Evolutionary conservation across 2,888 invertebrate genomes (phyloP).

Genomic region (Fragum fragum): DNA sequence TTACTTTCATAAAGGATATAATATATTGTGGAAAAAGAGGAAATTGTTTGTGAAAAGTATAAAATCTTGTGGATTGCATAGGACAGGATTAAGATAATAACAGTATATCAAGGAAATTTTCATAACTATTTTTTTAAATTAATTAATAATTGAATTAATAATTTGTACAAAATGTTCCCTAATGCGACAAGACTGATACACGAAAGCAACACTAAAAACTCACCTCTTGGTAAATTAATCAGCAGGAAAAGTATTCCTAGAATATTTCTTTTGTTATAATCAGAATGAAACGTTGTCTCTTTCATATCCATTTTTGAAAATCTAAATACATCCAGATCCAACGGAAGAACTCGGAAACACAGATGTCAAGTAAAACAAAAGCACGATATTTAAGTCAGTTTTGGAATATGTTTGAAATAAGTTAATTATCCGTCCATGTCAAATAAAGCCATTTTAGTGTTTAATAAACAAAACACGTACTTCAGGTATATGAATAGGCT

Average conservation of each 20-base stretch:
- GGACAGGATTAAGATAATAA: too few relatives aligned
- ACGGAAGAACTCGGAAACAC: not conserved
- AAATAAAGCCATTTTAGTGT: slow-evolving; percentile 11
- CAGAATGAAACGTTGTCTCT: not conserved
- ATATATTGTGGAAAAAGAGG: too few relatives aligned
- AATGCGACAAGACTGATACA: too few relatives aligned
- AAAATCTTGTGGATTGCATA: too few relatives aligned
- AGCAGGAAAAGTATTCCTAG: slow-evolving; percentile 6
- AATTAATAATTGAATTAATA: too few relatives aligned
- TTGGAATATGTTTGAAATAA: not conserved
- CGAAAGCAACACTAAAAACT: not conserved
- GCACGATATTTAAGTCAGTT: slow-evolving; percentile 3
- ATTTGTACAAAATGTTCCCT: too few relatives aligned
- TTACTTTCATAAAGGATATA: too few relatives aligned
- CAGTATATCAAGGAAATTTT: too few relatives aligned
- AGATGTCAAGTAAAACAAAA: not conserved
- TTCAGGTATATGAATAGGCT: not conserved
- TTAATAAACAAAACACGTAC: slow-evolving; percentile 11
- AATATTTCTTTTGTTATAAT: not conserved
- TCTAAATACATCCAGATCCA: not conserved
- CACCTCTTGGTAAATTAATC: slow-evolving; percentile 13
- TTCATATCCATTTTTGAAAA: slow-evolving; percentile 16
- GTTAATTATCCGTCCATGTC: slow-evolving; percentile 9
- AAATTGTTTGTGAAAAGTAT: too few relatives aligned
- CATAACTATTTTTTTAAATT: too few relatives aligned